phyloP scores from a whole-genome alignment of 2,113 vertebrate genomes.

The Phainopepla nitens region DNA sequence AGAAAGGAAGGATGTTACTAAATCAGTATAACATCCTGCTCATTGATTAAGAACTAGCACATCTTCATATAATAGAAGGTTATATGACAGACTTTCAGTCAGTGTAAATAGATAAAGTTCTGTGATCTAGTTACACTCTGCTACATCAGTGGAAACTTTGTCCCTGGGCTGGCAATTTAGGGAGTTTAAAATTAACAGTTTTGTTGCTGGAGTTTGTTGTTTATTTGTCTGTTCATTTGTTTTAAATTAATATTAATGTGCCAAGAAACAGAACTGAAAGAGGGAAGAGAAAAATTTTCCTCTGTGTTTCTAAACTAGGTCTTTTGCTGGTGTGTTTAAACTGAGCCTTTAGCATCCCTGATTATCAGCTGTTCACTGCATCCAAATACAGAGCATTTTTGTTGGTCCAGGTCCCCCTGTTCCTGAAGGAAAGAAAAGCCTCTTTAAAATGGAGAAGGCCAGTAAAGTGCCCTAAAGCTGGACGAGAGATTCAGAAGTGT shows the following conservation, averaged over 20 bases:
- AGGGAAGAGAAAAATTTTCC: not conserved
- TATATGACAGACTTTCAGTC: not conserved
- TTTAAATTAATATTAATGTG: not conserved
- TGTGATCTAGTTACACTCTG: not conserved
- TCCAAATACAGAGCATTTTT: not conserved
- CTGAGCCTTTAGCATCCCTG: not conserved
- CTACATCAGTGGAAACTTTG: not conserved
- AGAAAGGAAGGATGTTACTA: not conserved
- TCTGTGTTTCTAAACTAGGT: not conserved
- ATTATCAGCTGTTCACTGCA: not conserved
- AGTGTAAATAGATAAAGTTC: not conserved
- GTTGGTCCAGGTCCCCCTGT: not conserved
- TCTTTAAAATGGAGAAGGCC: not conserved
- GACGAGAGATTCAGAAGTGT: not conserved
- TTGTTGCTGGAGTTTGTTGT: not conserved
- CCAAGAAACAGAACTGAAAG: not conserved
- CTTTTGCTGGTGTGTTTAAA: not conserved
- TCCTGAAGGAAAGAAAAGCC: not conserved
- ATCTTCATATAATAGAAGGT: not conserved
- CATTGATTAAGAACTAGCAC: not conserved
- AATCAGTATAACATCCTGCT: not conserved
- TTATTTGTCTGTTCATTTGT: not conserved
- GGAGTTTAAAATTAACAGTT: not conserved
- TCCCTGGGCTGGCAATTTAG: not conserved
- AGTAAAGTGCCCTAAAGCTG: not conserved